Evolutionary conservation across 2,113 vertebrate species (phyloP).

Genomic region (Hippocampus barbouri): DNA sequence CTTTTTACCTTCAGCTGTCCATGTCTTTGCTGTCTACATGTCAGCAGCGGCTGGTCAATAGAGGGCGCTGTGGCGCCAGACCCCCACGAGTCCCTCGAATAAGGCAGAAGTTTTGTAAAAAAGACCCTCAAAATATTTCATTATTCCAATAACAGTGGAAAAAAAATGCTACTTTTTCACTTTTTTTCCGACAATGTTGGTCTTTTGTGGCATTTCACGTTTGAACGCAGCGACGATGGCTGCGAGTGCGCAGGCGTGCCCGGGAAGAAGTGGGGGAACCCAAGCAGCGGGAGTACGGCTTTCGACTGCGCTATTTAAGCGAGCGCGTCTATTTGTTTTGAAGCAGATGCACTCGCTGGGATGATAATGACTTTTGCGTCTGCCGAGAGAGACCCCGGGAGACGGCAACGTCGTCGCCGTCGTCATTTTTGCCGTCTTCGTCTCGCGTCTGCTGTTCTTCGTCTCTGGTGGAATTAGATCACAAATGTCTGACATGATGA

Average conservation of each 20-base stretch:
- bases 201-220: too few species aligned
- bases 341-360: neutral
- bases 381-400: neutral
- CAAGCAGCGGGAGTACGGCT: neutral
- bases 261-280: too few species aligned
- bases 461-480: conserved; percentile 5
- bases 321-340: neutral
- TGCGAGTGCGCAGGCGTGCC: too few species aligned
- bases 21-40: neutral
- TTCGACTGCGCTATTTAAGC: neutral
- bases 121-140: too few species aligned
- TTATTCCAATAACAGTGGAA: too few species aligned
- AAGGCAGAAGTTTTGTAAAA: too few species aligned
- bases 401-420: neutral
- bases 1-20: neutral
- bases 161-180: too few species aligned
- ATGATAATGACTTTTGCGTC: conserved; percentile 3
- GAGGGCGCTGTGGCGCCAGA: too few species aligned
- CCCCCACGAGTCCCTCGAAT: too few species aligned
- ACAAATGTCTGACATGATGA: conserved; percentile 1
- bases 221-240: too few species aligned
- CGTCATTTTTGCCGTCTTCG: neutral
- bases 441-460: neutral
- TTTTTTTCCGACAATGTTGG: too few species aligned
- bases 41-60: too few species aligned